These are phyloP conservation scores for Macrobrachium nipponense DNA, from an alignment of 1,140 invertebrate genomes.

Conservation along the genomic window DNA sequence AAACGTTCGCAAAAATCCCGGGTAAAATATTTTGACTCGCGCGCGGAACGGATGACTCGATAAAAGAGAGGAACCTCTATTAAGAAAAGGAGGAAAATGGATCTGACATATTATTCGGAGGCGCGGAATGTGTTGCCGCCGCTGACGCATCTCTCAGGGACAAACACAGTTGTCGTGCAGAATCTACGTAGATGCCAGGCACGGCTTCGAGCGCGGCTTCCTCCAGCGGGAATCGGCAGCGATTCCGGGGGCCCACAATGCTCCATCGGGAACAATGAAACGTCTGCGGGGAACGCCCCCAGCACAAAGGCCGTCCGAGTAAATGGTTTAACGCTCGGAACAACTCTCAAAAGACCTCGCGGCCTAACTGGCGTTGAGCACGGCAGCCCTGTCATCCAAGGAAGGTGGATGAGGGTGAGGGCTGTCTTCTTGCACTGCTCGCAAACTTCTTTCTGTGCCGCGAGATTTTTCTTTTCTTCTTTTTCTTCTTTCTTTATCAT, in stretches of 20 bases:
- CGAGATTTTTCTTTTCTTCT: too few relatives aligned
- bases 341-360: not conserved
- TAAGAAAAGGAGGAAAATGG: conserved; percentile 1
- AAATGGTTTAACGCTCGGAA: conserved; percentile 12
- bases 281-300: not conserved
- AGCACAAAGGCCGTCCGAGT: conserved; percentile 7
- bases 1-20: too few relatives aligned
- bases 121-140: not conserved
- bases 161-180: conserved; percentile 4
- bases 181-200: not conserved
- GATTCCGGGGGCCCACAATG: not conserved
- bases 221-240: too few relatives aligned
- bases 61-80: too few relatives aligned
- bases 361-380: not conserved
- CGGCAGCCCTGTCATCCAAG: not conserved
- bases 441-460: not conserved
- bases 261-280: not conserved
- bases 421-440: not conserved
- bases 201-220: not conserved
- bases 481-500: too few relatives aligned
- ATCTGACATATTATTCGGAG: not conserved
- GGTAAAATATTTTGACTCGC: too few relatives aligned
- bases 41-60: too few relatives aligned
- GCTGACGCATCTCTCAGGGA: not conserved
- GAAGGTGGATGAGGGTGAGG: not conserved